Evolutionary conservation across 92 coral and sea anemone species (phyloP).

Genomic region (Paragorgia papillata): DNA sequence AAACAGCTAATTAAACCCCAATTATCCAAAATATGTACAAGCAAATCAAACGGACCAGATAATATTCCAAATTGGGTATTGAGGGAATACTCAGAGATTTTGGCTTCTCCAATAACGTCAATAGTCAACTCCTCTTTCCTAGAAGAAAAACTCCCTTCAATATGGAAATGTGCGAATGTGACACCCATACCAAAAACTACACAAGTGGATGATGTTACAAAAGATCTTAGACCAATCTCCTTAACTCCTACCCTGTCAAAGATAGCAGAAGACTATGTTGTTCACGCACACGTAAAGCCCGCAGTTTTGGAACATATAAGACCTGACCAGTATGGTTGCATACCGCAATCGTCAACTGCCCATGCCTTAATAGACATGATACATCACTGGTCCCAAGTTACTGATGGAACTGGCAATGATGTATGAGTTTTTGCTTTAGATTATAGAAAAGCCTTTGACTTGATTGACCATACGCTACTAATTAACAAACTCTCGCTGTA

Average conservation of each 20-base stretch:
- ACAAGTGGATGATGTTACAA: not conserved
- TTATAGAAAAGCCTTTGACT: conserved; percentile 23
- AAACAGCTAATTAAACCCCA: too few species aligned
- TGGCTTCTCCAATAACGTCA: not conserved
- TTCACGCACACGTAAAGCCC: not conserved
- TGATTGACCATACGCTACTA: not conserved
- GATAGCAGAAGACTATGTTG: not conserved
- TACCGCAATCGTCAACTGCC: not conserved
- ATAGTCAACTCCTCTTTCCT: not conserved
- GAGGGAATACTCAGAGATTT: not conserved
- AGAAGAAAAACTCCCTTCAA: not conserved
- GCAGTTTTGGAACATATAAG: not conserved
- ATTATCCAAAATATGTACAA: not conserved
- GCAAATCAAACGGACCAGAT: conserved; percentile 6
- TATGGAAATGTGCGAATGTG: not conserved
- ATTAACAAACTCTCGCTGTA: not conserved
- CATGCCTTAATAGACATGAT: conserved; percentile 1
- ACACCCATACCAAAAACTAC: conserved; percentile 4
- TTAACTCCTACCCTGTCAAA: conserved; percentile 12
- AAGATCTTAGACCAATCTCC: not conserved
- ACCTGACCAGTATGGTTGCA: not conserved
- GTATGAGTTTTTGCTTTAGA: not conserved
- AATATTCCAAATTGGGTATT: conserved; percentile 12
- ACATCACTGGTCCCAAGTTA: not conserved
- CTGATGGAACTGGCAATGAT: not conserved